Conservation (phyloP, 2,888 invertebrate genomes). For the Chrysotoxum bicinctum region DNA sequence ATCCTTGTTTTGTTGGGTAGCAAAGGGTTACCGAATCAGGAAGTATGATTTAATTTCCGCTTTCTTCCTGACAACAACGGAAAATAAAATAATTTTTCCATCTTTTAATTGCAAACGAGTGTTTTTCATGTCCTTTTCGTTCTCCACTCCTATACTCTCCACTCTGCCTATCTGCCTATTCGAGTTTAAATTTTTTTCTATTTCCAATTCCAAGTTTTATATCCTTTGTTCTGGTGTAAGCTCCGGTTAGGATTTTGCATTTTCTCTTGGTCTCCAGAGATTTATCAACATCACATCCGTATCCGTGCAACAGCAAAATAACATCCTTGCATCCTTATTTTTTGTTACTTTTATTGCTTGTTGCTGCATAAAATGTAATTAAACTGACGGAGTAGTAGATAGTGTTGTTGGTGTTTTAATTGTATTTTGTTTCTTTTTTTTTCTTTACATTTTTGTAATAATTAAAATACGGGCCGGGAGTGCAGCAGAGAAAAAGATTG, state of each 20-base stretch:
- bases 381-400: slow-evolving; percentile 25
- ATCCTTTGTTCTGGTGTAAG: slow-evolving; percentile 38
- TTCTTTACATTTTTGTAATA: not conserved
- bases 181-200: not conserved
- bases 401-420: slow-evolving; percentile 12
- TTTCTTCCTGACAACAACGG: not conserved
- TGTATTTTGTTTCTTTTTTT: not conserved
- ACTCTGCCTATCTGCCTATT: not conserved
- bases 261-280: slow-evolving; percentile 41
- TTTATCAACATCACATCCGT: slow-evolving; percentile 60
- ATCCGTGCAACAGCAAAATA: slow-evolving; percentile 51
- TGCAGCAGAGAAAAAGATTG: not conserved
- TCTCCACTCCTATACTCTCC: not conserved
- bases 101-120: slow-evolving; percentile 59
- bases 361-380: slow-evolving; percentile 63
- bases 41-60: slow-evolving; percentile 53
- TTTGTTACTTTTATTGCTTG: slow-evolving; percentile 45
- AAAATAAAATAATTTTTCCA: slow-evolving; percentile 6
- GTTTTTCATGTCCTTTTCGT: slow-evolving; percentile 26
- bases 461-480: not conserved
- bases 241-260: slow-evolving; percentile 50
- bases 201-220: not conserved
- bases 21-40: not conserved
- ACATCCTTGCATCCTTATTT: slow-evolving; percentile 44
- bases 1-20: too few relatives aligned